Percentiles rank a stretch among this genome's conserved stretches.
Evolutionary conservation across 1,140 invertebrate genomes (phyloP).

Genomic region (Theocolax elegans): DNA sequence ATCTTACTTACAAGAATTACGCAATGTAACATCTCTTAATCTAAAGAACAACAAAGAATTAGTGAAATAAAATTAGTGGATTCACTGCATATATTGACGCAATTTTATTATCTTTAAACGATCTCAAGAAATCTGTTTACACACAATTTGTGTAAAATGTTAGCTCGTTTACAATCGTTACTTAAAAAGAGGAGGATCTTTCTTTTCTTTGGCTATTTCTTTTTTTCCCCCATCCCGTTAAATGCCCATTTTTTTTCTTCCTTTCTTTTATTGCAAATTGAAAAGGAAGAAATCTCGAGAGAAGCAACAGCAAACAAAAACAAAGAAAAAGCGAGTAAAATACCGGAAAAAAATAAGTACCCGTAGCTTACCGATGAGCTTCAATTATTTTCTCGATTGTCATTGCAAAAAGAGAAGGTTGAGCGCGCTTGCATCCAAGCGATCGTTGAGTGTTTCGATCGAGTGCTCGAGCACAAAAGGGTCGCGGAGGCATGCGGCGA

Average conservation of each 20-base stretch:
- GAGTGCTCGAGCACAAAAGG: too few relatives aligned
- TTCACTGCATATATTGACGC: too few relatives aligned
- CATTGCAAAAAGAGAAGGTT: not conserved
- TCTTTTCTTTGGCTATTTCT: too few relatives aligned
- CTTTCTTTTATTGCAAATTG: not conserved
- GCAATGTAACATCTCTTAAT: too few relatives aligned
- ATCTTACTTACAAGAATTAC: too few relatives aligned
- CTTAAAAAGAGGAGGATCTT: not conserved
- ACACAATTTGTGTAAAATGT: not conserved
- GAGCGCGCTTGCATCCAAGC: too few relatives aligned
- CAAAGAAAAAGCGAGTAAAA: not conserved
- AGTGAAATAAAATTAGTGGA: too few relatives aligned
- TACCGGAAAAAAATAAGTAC: not conserved
- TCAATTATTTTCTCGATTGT: slow-evolving; percentile 22
- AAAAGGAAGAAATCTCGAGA: not conserved
- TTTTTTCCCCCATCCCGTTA: too few relatives aligned
- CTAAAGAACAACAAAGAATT: too few relatives aligned
- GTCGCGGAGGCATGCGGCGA: too few relatives aligned
- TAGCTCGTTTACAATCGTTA: slow-evolving; percentile 5
- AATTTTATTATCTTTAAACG: too few relatives aligned
- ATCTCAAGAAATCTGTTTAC: not conserved
- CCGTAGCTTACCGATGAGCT: not conserved
- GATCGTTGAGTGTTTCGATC: not conserved
- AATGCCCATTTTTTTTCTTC: not conserved
- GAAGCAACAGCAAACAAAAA: not conserved